Conservation (phyloP, 2,113 vertebrate species). For the Catagonus wagneri region DNA sequence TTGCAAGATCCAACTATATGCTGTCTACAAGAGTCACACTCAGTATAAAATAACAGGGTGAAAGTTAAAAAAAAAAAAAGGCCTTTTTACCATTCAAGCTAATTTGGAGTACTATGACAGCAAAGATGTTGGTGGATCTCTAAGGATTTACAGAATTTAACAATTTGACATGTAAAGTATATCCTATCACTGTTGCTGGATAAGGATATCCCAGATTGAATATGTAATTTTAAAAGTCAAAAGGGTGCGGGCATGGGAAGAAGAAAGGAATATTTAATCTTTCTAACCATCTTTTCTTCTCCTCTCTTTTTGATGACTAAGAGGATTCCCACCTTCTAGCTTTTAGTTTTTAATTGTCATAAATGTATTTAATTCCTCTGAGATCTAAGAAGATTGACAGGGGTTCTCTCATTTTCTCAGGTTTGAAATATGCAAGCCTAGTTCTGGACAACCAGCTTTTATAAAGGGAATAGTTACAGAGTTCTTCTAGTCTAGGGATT, state of each 20-base stretch:
- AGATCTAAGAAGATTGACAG: not conserved
- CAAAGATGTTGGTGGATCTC: not conserved
- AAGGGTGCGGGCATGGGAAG: not conserved
- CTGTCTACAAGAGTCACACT: not conserved
- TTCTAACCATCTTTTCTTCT: not conserved
- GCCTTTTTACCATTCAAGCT: conserved; percentile 12
- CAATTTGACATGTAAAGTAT: not conserved
- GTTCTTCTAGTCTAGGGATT: not conserved
- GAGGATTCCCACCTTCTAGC: not conserved
- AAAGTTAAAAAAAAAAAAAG: not conserved
- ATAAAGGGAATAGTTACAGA: not conserved
- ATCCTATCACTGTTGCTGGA: not conserved
- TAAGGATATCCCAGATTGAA: not conserved
- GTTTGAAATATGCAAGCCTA: not conserved
- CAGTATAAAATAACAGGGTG: not conserved
- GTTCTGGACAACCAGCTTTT: conserved; percentile 1
- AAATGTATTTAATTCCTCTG: conserved; percentile 38
- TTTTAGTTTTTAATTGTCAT: conserved; percentile 36
- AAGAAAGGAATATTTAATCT: not conserved
- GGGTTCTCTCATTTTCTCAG: conserved; percentile 19
- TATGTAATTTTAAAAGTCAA: not conserved
- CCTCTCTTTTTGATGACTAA: not conserved
- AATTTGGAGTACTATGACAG: not conserved
- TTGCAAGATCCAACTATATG: not conserved
- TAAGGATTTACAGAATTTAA: not conserved